Base-by-base conservation (phyloP, 2,113 vertebrate genomes). In the Enhydra lutris region DNA sequence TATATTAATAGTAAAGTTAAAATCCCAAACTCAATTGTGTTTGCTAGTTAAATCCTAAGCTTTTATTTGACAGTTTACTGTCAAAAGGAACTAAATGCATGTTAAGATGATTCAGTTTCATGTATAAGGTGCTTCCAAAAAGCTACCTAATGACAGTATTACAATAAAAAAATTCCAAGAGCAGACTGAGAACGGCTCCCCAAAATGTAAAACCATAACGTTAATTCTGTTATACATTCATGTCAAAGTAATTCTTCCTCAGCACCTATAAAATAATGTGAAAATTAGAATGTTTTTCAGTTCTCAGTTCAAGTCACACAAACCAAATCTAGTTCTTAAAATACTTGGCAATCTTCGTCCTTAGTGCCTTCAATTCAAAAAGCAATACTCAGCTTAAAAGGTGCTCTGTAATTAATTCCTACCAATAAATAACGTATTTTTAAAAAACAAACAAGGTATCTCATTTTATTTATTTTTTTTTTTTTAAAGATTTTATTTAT, bases 181-280 rank as follows among this genome's bases (percentile, higher is more conserved):
- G 67, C 91, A 96, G 79, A 82, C 20, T 89, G 91, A 94, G 81
- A 97, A 97, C 21, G 67, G 86, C 81, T 96, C 61, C 71, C 59
- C 8, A 74, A 92, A 84, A 96, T 59, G 63, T 85, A 96, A 97
- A 67, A 67, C 39, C 34, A 23, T 65, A 61, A 85, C 18, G 26
- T 94, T 61, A 94, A 96, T 95, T 94, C 73, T 84, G 59, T 95
- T 94, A 81, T 36, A 86, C 5, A 91, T 89, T 71, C 21, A 55
- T 71, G 82, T 95, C 96, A 97, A 97, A 91, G 89, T 85, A 89
- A 24, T 97, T 89, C 89, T 93, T 85, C 57, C 71, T 82, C 36
- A 34, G 74, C 73, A 91, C 71, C 86, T 79, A 79, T 69, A 89
- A 91, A 81, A 91, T 55, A 96, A 94, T 21, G 31, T 92, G 63